A percentile compares a stretch with the other conserved stretches of the same genome.
Conservation (phyloP, 2,797 vertebrate genomes). For the Protosalanx chinensis region DNA sequence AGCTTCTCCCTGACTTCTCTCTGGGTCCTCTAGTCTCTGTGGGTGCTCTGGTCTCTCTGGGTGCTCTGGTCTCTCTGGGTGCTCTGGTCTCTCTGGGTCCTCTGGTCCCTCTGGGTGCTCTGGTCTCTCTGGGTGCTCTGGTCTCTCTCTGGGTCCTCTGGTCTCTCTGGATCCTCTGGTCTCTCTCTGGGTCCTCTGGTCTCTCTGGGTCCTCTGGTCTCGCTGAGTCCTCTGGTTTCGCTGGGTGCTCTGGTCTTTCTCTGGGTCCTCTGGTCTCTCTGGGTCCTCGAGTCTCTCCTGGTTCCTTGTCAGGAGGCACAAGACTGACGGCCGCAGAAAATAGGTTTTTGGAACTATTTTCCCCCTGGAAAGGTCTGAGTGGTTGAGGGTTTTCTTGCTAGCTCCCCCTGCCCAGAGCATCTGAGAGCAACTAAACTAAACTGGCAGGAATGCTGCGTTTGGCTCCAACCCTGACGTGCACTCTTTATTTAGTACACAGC, state of each 20-base stretch:
- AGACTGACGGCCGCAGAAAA: too few species aligned
- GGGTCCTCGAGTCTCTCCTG: conserved; percentile 55
- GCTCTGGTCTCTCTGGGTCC: conserved; percentile 6
- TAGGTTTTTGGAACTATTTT: too few species aligned
- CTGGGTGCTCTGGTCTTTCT: too few species aligned
- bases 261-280: conserved; percentile 30
- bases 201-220: conserved; percentile 11
- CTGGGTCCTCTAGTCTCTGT: conserved; percentile 33
- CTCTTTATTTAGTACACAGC: conserved; percentile 56
- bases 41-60: too few species aligned
- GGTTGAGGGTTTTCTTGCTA: conserved; percentile 16
- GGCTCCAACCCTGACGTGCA: conserved; percentile 62
- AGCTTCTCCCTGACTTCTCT: conserved; percentile 18
- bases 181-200: too few species aligned
- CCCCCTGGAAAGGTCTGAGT: conserved; percentile 37
- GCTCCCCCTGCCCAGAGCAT: conserved; percentile 69
- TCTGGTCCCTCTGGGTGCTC: too few species aligned
- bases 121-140: conserved; percentile 22
- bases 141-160: conserved; percentile 45
- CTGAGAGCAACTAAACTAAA: conserved; percentile 68
- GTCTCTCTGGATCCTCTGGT: conserved; percentile 45
- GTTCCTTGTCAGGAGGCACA: not conserved
- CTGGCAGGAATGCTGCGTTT: conserved; percentile 59
- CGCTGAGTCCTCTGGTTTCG: too few species aligned
- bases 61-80: not conserved